Conservation (phyloP, 2,113 vertebrate genomes). For the Coryphaenoides rupestris region DNA sequence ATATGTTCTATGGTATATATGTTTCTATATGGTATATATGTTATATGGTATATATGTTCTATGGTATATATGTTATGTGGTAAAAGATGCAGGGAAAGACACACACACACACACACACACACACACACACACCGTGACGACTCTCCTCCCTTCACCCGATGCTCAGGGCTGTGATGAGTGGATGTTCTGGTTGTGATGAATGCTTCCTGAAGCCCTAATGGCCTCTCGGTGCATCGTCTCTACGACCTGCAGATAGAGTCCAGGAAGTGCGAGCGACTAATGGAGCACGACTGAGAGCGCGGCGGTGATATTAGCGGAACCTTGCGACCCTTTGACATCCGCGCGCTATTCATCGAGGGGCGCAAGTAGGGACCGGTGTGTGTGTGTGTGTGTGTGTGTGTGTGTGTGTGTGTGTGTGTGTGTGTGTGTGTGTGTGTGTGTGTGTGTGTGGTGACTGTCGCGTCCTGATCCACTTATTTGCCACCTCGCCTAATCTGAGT, state of each 20-base stretch:
- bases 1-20: no score
- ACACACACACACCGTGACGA: no score
- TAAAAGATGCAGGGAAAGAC: no score
- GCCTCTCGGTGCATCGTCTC: constrained; percentile 26
- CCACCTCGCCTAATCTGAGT: constrained; percentile 10
- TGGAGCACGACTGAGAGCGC: constrained; percentile 6
- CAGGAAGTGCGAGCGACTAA: constrained; percentile 1
- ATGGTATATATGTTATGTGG: no score
- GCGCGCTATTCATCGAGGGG: constrained; percentile 35
- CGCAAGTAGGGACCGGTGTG: constrained; percentile 22
- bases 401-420: constrained; percentile 14
- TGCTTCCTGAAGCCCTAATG: constrained; percentile 32
- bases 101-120: no score
- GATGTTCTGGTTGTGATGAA: constrained; percentile 29
- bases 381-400: constrained; percentile 3
- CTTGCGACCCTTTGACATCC: constrained; percentile 34
- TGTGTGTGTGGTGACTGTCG: not conserved
- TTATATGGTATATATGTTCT: not conserved
- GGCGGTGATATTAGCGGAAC: constrained; percentile 23
- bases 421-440: constrained; percentile 10
- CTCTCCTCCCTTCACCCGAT: no score
- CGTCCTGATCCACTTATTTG: not conserved
- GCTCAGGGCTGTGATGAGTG: no score
- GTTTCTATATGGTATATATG: no score
- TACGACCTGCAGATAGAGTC: constrained; percentile 6